Conservation (phyloP, 2,888 invertebrate species). For the Dasypolia templi region DNA sequence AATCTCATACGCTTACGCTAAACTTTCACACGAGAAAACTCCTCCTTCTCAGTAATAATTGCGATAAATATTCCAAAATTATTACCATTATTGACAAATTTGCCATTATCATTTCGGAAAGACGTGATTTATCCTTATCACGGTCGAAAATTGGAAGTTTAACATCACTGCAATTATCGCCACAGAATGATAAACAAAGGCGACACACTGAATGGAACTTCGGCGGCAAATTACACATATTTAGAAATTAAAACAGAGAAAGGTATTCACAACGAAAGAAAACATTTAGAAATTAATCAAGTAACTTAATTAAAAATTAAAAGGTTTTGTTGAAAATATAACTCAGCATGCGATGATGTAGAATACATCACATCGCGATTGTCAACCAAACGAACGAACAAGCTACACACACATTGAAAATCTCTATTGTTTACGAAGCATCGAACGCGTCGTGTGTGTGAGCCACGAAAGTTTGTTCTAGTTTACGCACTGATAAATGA, state of each 20-base stretch:
- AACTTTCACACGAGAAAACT: conserved; percentile 90
- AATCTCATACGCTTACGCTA: conserved; percentile 89
- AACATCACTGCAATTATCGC: conserved; percentile 93
- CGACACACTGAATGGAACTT: conserved; percentile 98
- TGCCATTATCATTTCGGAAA: conserved; percentile 94
- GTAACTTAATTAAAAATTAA: conserved; percentile 88
- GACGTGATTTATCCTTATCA: conserved; percentile 93
- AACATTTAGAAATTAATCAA: conserved; percentile 90
- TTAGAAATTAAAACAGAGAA: conserved; percentile 91
- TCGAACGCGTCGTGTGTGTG: conserved; percentile 80
- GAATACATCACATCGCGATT: conserved; percentile 91
- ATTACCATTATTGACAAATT: conserved; percentile 95
- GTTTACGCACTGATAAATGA: conserved; percentile 87
- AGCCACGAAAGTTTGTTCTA: conserved; percentile 81
- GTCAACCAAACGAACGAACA: conserved; percentile 90
- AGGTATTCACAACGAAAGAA: conserved; percentile 88
- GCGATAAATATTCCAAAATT: conserved; percentile 76
- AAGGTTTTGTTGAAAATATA: conserved; percentile 89
- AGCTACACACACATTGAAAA: conserved; percentile 87
- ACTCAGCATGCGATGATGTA: conserved; percentile 90
- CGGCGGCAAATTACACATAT: conserved; percentile 97
- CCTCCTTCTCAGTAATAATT: conserved; percentile 74
- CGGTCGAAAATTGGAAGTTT: conserved; percentile 94
- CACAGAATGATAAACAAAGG: conserved; percentile 96
- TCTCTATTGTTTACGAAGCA: conserved; percentile 86